Evolutionary conservation across 2,113 vertebrate species (phyloP).

Genomic region (Lucifuga dentata): DNA sequence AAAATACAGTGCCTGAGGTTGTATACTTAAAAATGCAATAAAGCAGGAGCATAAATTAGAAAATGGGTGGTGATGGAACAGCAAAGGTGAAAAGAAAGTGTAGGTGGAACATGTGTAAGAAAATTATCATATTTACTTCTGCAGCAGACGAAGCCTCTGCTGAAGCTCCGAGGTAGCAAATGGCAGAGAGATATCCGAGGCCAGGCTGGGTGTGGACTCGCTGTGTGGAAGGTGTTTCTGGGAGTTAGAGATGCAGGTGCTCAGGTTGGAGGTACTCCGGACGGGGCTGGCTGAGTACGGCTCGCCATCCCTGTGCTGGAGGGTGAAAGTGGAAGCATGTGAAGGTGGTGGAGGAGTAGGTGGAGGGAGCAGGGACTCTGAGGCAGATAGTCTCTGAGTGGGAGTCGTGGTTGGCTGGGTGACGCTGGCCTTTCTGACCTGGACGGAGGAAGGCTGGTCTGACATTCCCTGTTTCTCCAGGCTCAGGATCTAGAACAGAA

Average conservation of each 20-base stretch:
- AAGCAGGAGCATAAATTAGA: neutral
- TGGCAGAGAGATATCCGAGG: constrained; percentile 92
- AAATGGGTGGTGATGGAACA: neutral
- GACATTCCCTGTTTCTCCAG: constrained; percentile 87
- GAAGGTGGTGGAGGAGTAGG: constrained; percentile 44
- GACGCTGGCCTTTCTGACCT: constrained; percentile 86
- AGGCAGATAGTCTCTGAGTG: constrained; percentile 41
- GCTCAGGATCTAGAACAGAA: constrained; percentile 85
- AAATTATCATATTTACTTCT: constrained; percentile 85
- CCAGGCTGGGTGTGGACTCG: constrained; percentile 94
- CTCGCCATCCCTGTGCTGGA: constrained; percentile 73
- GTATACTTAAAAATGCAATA: neutral
- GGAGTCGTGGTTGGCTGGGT: constrained; percentile 46
- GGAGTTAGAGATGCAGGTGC: constrained; percentile 80
- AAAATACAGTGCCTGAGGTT: neutral
- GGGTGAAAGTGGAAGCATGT: constrained; percentile 74
- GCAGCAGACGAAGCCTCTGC: constrained; percentile 90
- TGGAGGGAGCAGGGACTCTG: constrained; percentile 52
- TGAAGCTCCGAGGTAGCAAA: constrained; percentile 92
- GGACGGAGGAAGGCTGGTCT: constrained; percentile 89
- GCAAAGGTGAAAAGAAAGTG: neutral
- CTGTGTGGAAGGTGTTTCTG: constrained; percentile 87
- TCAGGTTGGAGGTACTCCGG: constrained; percentile 85
- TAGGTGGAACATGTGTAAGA: neutral
- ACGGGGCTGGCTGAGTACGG: constrained; percentile 81